Percentiles rank a stretch among this genome's conserved stretches.
Evolutionary conservation across 1,140 invertebrate species (phyloP).

Genomic region (Aphelinus atriplicis): DNA sequence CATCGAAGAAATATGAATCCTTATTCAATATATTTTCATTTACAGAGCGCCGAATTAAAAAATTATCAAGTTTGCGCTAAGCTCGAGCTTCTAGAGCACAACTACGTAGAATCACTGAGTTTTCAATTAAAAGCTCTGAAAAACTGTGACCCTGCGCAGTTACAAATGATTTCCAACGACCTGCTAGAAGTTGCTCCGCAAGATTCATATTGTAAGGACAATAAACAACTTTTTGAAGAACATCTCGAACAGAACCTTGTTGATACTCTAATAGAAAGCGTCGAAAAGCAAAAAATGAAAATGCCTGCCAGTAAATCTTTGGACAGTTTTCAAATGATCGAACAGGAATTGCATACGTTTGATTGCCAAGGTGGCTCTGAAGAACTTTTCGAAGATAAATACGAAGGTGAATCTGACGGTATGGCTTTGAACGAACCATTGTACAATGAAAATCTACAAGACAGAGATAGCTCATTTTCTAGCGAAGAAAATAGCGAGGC

Average conservation of each 20-base stretch:
- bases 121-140: slow-evolving; percentile 64
- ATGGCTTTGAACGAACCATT: slow-evolving; percentile 42
- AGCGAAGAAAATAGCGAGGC: slow-evolving; percentile 28
- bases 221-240: slow-evolving; percentile 55
- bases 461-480: slow-evolving; percentile 27
- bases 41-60: slow-evolving; percentile 57
- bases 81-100: slow-evolving; percentile 61
- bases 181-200: slow-evolving; percentile 12
- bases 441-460: slow-evolving; percentile 42
- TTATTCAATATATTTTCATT: slow-evolving; percentile 14
- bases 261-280: slow-evolving; percentile 58
- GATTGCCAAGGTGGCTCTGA: slow-evolving; percentile 66
- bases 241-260: slow-evolving; percentile 61
- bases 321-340: slow-evolving; percentile 57
- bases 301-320: slow-evolving; percentile 62
- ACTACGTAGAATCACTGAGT: slow-evolving; percentile 58
- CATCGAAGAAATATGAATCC: not conserved
- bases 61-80: slow-evolving; percentile 66
- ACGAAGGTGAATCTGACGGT: slow-evolving; percentile 48
- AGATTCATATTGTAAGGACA: slow-evolving; percentile 34
- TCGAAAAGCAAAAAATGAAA: slow-evolving; percentile 55
- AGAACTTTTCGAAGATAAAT: slow-evolving; percentile 60
- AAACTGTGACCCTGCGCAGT: slow-evolving; percentile 39
- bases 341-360: slow-evolving; percentile 63
- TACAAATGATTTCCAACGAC: slow-evolving; percentile 33